Conservation (phyloP, 2,113 vertebrate species). For the Myiopsitta monachus region DNA sequence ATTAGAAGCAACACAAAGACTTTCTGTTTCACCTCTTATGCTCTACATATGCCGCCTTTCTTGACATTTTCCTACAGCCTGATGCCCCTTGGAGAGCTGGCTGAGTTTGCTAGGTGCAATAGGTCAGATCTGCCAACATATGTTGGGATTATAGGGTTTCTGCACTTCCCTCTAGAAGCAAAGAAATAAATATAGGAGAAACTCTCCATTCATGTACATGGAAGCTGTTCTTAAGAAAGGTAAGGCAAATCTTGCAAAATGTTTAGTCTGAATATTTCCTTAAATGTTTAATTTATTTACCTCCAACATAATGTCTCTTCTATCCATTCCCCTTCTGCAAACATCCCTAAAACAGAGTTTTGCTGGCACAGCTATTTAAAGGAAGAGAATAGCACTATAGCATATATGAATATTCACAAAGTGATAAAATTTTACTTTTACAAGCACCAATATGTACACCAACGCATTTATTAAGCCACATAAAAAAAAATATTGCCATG, state of each 20-base stretch:
- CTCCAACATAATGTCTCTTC: not conserved
- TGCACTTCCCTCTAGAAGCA: not conserved
- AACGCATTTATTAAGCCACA: not conserved
- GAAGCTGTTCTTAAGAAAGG: not conserved
- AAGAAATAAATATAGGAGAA: not conserved
- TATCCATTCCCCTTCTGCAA: not conserved
- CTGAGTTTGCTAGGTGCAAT: not conserved
- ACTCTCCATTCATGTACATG: not conserved
- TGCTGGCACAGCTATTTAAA: not conserved
- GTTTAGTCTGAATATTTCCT: not conserved
- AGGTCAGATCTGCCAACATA: not conserved
- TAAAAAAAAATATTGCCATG: not conserved
- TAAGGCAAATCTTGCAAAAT: not conserved
- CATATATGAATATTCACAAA: conserved; percentile 7
- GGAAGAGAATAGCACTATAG: not conserved
- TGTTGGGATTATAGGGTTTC: not conserved
- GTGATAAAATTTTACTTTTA: not conserved
- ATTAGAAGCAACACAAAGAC: not conserved
- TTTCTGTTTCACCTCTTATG: conserved; percentile 1
- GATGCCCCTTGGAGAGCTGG: not conserved
- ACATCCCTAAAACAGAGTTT: not conserved
- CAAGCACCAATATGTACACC: not conserved
- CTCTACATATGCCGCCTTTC: not conserved
- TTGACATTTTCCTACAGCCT: not conserved
- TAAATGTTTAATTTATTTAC: conserved; percentile 28